phyloP scores from a whole-genome alignment of 2,797 vertebrate genomes.

The Hippocampus kuda region DNA sequence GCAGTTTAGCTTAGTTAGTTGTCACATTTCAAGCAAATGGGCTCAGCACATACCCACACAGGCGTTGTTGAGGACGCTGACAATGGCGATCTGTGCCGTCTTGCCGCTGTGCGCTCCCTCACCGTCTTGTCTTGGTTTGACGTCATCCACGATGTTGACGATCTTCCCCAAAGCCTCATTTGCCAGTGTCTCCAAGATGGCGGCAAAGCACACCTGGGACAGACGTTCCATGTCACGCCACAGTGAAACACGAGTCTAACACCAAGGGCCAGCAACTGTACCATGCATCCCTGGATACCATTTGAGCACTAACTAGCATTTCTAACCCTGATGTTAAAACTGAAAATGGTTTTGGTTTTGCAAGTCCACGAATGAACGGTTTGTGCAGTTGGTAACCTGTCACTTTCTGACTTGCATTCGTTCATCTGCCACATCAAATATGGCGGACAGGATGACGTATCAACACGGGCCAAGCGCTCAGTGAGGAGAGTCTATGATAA shows the following conservation, averaged over 20 bases:
- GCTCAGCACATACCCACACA: conserved; percentile 39
- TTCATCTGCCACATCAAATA: too few relatives aligned
- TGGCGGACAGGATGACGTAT: too few relatives aligned
- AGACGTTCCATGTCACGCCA: neutral
- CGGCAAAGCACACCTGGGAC: conserved; percentile 55
- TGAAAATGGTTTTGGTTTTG: too few relatives aligned
- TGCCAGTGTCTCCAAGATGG: conserved; percentile 64
- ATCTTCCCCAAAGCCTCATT: conserved; percentile 69
- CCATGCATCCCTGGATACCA: too few relatives aligned
- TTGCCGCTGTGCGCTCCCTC: conserved; percentile 4
- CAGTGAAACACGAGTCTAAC: too few relatives aligned
- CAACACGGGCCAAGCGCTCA: too few relatives aligned
- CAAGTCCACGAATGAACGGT: too few relatives aligned
- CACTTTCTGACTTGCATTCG: too few relatives aligned
- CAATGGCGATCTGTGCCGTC: conserved; percentile 40
- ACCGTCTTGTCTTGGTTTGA: conserved; percentile 19
- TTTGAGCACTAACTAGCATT: neutral
- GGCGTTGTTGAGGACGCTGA: conserved; percentile 49
- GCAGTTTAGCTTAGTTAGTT: neutral
- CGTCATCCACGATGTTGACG: conserved; percentile 59
- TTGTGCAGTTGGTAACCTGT: too few relatives aligned
- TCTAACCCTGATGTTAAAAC: too few relatives aligned
- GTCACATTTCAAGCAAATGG: neutral
- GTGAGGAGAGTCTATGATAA: too few relatives aligned
- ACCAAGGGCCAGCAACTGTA: too few relatives aligned